These are phyloP conservation scores for Phyto melanocephala DNA, from an alignment of 2,888 invertebrate species.

Conservation along the genomic window DNA sequence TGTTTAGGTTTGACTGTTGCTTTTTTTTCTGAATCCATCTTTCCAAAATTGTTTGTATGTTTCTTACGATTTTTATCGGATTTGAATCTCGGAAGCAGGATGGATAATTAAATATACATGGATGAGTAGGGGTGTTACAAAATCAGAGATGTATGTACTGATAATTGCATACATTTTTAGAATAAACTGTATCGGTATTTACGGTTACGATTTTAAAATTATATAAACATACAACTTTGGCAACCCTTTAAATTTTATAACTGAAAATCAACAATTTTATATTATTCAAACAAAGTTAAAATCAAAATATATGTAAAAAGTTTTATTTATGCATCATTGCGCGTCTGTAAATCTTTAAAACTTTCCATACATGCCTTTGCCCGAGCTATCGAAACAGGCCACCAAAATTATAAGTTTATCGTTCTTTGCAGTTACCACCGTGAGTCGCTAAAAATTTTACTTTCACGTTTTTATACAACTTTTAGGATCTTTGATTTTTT, in stretches of 20 bases:
- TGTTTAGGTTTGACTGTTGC: too few species aligned
- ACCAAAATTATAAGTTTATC: slow-evolving; percentile 20
- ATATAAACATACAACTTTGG: background rate
- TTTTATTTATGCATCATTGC: background rate
- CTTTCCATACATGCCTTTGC: slow-evolving; percentile 7
- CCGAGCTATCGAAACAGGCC: background rate
- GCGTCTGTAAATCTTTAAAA: background rate
- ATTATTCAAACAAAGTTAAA: background rate
- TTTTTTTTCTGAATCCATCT: too few species aligned
- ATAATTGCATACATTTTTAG: too few species aligned
- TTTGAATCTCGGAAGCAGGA: too few species aligned
- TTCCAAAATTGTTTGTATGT: too few species aligned
- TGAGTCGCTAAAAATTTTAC: background rate
- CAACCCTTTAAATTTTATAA: background rate
- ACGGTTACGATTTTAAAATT: background rate
- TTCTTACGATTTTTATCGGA: too few species aligned
- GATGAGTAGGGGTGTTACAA: too few species aligned
- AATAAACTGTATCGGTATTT: too few species aligned
- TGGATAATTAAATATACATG: too few species aligned
- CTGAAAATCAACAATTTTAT: background rate
- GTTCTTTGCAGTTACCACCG: slow-evolving; percentile 16
- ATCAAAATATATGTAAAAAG: background rate
- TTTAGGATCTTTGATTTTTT: too few species aligned
- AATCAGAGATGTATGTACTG: too few species aligned
- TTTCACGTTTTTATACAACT: too few species aligned